phyloP scores from a whole-genome alignment of 2,888 invertebrate species.

The Apotomis capreana region DNA sequence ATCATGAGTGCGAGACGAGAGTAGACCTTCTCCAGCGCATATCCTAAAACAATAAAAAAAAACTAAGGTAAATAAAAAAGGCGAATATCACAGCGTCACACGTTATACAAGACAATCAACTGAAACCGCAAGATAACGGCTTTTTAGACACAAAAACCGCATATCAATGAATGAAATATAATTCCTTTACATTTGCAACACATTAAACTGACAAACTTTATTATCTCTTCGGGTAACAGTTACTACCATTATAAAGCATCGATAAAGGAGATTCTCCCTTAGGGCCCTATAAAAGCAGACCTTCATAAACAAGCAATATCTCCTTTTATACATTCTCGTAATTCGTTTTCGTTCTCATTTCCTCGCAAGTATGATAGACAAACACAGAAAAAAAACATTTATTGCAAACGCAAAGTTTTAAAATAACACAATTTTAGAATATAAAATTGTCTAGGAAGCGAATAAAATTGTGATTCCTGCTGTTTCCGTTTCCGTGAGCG shows the following conservation, averaged over 20 bases:
- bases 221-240: conserved; percentile 67
- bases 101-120: conserved; percentile 8
- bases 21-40: conserved; percentile 49
- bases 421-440: conserved; percentile 24
- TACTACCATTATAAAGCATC: conserved; percentile 68
- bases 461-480: conserved; percentile 42
- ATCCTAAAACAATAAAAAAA: conserved; percentile 69
- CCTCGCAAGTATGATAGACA: conserved; percentile 55
- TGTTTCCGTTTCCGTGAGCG: conserved; percentile 55
- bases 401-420: conserved; percentile 16
- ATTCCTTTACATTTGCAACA: conserved; percentile 47
- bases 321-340: conserved; percentile 67
- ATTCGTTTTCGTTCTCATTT: conserved; percentile 66
- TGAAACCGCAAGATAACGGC: conserved; percentile 17
- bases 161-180: conserved; percentile 36
- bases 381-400: conserved; percentile 44
- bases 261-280: conserved; percentile 70
- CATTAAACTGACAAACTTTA: conserved; percentile 60
- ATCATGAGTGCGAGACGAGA: conserved; percentile 63
- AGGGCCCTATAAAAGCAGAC: conserved; percentile 71
- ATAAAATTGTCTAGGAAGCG: conserved; percentile 40
- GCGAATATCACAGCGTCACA: background rate
- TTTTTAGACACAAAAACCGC: conserved; percentile 24
- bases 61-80: conserved; percentile 37
- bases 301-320: conserved; percentile 79